phyloP scores from a whole-genome alignment of 2,797 vertebrate species.

The Falco naumanni region DNA sequence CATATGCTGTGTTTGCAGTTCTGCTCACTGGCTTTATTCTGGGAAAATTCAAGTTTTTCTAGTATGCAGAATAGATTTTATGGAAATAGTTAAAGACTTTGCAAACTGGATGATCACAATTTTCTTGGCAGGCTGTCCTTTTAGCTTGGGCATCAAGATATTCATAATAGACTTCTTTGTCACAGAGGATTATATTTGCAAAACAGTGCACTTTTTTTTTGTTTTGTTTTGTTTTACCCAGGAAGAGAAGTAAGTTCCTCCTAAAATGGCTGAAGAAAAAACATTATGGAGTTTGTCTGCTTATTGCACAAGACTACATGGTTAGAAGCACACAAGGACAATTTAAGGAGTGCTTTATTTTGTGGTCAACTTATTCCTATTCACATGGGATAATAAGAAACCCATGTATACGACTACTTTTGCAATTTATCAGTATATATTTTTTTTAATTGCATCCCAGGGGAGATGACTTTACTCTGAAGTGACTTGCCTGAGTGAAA shows the following conservation, averaged over 20 bases:
- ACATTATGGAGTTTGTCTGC: neutral
- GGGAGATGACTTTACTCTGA: neutral
- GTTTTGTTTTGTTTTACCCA: too few species aligned
- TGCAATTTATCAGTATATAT: neutral
- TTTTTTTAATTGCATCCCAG: neutral
- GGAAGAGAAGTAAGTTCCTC: neutral
- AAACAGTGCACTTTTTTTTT: neutral
- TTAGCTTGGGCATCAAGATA: constrained; percentile 17
- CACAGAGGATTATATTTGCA: neutral
- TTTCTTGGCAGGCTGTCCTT: constrained; percentile 33
- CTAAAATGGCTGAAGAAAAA: neutral
- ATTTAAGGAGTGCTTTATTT: neutral
- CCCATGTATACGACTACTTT: neutral
- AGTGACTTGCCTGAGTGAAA: neutral
- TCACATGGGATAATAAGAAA: neutral
- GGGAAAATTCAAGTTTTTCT: neutral
- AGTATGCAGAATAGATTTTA: neutral
- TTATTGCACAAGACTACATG: neutral
- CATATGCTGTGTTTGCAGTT: neutral
- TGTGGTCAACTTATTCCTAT: neutral
- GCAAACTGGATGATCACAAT: neutral
- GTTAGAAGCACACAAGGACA: neutral
- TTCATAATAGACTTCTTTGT: neutral
- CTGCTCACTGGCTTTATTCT: neutral
- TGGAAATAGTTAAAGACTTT: neutral